phyloP scores from a whole-genome alignment of 2,888 invertebrate genomes.

The Cryptophagus acutangulus region DNA sequence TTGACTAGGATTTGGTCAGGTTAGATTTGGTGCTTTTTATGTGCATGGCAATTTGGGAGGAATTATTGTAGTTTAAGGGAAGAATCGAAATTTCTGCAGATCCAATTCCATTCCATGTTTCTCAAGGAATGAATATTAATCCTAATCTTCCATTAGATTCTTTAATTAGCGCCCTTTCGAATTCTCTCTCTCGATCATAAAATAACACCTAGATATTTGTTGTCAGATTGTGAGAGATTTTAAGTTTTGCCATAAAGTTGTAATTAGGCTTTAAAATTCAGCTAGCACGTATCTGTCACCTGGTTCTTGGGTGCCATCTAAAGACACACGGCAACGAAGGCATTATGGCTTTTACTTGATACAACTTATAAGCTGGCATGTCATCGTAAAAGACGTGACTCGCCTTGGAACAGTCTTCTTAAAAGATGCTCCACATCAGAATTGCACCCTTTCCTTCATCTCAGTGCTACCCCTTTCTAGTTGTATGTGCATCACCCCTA shows the following conservation, averaged over 20 bases:
- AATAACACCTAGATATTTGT: constrained; percentile 7
- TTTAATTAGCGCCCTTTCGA: no score
- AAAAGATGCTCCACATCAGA: constrained; percentile 18
- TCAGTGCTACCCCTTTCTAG: constrained; percentile 6
- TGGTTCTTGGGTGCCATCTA: constrained; percentile 33
- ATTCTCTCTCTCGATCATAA: constrained; percentile 7
- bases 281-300: constrained; percentile 43
- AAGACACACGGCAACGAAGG: constrained; percentile 25
- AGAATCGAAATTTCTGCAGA: no score
- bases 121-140: no score
- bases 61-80: no score
- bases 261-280: constrained; percentile 36
- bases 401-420: constrained; percentile 40
- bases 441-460: not conserved
- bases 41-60: no score
- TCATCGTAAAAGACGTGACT: constrained; percentile 42
- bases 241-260: constrained; percentile 30
- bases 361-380: constrained; percentile 46
- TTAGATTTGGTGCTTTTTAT: no score
- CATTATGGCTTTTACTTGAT: constrained; percentile 47
- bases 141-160: no score
- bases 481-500: not conserved
- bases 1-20: no score
- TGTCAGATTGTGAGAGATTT: constrained; percentile 18
- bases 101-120: no score